Evolutionary conservation across 2,113 vertebrate genomes (phyloP).

Genomic region (Psittacula cyanocephala): DNA sequence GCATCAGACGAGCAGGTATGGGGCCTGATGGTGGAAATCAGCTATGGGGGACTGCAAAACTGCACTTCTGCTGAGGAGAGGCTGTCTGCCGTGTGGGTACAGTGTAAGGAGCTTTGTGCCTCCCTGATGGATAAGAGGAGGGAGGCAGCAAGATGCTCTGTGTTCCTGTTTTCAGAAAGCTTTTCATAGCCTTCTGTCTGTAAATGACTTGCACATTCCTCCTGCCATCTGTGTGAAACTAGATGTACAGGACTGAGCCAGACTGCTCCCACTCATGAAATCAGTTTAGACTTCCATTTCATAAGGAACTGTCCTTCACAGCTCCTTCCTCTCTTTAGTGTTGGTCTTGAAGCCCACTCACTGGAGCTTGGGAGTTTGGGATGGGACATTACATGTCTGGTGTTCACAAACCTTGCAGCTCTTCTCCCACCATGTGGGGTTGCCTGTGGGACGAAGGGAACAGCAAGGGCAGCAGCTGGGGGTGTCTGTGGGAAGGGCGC

Average conservation of each 20-base stretch:
- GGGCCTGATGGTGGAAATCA: background rate
- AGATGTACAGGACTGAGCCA: slow-evolving; percentile 29
- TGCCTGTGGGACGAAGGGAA: background rate
- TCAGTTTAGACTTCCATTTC: slow-evolving; percentile 45
- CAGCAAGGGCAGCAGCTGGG: background rate
- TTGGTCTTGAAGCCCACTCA: background rate
- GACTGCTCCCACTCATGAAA: slow-evolving; percentile 13
- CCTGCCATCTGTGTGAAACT: slow-evolving; percentile 54
- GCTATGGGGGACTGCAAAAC: background rate
- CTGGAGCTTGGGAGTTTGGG: background rate
- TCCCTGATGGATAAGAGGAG: background rate
- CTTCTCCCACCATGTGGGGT: fast-evolving
- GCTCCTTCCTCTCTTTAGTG: background rate
- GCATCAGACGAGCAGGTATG: background rate
- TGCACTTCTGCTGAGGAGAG: background rate
- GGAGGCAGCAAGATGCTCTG: background rate
- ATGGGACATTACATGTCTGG: fast-evolving
- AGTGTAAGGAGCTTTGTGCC: background rate
- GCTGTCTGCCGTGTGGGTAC: background rate
- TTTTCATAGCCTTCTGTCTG: background rate
- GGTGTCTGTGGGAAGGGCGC: background rate
- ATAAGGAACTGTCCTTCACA: background rate
- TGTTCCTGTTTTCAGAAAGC: background rate
- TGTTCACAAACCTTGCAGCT: background rate
- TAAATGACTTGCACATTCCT: background rate